Base-by-base conservation (phyloP, 2,888 invertebrate genomes). In the Baronia brevicornis region DNA sequence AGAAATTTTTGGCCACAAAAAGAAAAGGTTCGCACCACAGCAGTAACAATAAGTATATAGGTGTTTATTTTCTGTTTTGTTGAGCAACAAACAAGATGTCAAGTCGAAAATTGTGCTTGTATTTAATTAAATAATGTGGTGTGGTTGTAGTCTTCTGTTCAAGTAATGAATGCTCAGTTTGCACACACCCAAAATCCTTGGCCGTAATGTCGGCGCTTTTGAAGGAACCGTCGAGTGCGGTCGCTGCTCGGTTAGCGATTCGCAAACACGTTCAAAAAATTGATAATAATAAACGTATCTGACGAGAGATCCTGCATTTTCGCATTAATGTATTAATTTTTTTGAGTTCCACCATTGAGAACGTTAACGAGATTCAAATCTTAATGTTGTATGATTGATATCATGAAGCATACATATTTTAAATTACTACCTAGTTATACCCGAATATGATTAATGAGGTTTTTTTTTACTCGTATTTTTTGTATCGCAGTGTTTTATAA, bases 121-220 rank as follows among this genome's bases (percentile, higher is more conserved):
- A 70, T 67, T 75, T 73, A 72, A n/a, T n/a, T n/a, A n/a, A 63
- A 56, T 68, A 69, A 71, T 59, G 55, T 46, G 66, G 57, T 63
- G 61, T 60, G 60, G 63, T 57, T 65, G 59, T 62, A 63, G 55
- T 54, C 62, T 74, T 74, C 73, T 75, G 67, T 69, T 67, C 65
- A 67, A 60, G 66, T 69, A 69, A 71, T 66, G 70, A 73, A 69
- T 61, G 62, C 59, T 64, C 64, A 70, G 73, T 71, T 68, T 66
- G 65, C 66, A 58, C 48, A 52, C 52, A 64, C 52, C 48, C 51
- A 63, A 51, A 41, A 68, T 68, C 75, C 71, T 73, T 73, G 74
- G 62, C 73, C 67, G 70, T 71, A 75, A 72, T 73, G 68, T 51
- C 69, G 65, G 70, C 46, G 45, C 54, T 65, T 77, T 74, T 71